These are phyloP conservation scores for Drosophila chauvacae DNA, from an alignment of 1,140 invertebrate species.

Conservation along the genomic window DNA sequence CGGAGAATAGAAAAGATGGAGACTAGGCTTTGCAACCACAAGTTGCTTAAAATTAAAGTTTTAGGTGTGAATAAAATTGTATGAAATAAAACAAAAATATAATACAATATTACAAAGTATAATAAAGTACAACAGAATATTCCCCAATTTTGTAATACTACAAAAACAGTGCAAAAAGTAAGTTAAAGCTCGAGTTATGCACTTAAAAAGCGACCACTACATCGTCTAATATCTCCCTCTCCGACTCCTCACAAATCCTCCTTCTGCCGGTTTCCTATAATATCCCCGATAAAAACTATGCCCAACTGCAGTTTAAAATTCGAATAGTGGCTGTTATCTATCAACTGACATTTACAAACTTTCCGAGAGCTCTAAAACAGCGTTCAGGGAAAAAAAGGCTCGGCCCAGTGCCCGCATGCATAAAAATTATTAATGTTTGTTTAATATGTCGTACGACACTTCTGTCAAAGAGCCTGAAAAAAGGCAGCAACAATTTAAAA, in stretches of 20 bases:
- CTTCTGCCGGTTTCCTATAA: background rate
- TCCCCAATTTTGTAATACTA: background rate
- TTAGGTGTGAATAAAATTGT: too few species aligned
- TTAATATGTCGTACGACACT: constrained; percentile 44
- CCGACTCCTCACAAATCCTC: background rate
- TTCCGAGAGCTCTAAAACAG: background rate
- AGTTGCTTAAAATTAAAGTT: too few species aligned
- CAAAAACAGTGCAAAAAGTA: background rate
- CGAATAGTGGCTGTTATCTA: constrained; percentile 1
- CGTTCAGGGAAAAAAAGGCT: background rate
- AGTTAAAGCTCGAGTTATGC: background rate
- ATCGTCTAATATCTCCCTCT: background rate
- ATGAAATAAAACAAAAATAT: background rate
- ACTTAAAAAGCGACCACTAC: background rate
- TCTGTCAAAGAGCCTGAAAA: background rate
- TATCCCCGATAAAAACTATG: background rate
- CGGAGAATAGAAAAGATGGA: background rate
- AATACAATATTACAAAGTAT: background rate
- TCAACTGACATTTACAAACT: background rate
- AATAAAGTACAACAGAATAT: background rate
- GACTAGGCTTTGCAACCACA: background rate
- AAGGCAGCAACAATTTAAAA: constrained; percentile 32
- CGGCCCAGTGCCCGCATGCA: constrained; percentile 19
- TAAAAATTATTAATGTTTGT: constrained; percentile 35
- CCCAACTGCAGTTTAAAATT: background rate